Evolutionary conservation across 2,888 invertebrate genomes (phyloP).

Genomic region (Calameuta pallipes): DNA sequence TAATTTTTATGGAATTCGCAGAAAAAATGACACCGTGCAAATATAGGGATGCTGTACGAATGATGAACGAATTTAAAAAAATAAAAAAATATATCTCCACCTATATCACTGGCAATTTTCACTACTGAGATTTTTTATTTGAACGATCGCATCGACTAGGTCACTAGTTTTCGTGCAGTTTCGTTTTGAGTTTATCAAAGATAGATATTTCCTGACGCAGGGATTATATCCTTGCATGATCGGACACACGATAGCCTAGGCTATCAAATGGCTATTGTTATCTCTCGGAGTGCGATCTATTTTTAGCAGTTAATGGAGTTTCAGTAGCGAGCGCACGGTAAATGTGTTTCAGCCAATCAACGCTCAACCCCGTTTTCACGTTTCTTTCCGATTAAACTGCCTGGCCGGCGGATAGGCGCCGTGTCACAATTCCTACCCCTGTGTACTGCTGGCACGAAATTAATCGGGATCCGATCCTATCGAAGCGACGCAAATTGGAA

Average conservation of each 20-base stretch:
- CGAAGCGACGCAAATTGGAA: slow-evolving; percentile 56
- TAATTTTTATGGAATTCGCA: neutral
- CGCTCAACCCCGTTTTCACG: slow-evolving; percentile 24
- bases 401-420: slow-evolving; percentile 18
- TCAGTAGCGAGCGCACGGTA: slow-evolving; percentile 31
- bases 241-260: slow-evolving; percentile 32
- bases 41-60: neutral
- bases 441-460: slow-evolving; percentile 41
- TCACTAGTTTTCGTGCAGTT: slow-evolving; percentile 11
- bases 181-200: slow-evolving; percentile 29
- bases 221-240: slow-evolving; percentile 33
- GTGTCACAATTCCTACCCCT: slow-evolving; percentile 43
- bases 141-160: slow-evolving; percentile 27
- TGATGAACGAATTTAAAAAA: neutral
- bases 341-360: slow-evolving; percentile 47
- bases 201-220: slow-evolving; percentile 28
- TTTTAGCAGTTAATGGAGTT: slow-evolving; percentile 53
- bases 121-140: neutral
- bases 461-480: slow-evolving; percentile 58
- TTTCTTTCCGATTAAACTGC: slow-evolving; percentile 54
- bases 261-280: slow-evolving; percentile 41
- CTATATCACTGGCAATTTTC: neutral
- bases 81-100: neutral
- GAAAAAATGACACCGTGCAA: neutral
- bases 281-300: slow-evolving; percentile 43